These are phyloP conservation scores for Drosophila miranda DNA, from an alignment of 1,140 invertebrate species.

Conservation along the genomic window DNA sequence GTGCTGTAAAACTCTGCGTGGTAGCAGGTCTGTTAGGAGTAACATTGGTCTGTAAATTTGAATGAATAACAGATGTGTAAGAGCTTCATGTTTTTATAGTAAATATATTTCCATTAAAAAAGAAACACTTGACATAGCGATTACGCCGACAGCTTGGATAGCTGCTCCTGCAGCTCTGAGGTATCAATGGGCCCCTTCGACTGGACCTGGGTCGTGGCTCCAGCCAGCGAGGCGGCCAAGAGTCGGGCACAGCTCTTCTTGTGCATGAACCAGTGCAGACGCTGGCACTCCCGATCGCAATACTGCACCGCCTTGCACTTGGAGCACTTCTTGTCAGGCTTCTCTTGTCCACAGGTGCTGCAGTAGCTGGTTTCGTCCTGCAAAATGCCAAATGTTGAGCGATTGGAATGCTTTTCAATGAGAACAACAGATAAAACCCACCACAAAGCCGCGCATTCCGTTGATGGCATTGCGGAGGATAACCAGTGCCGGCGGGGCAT, in stretches of 20 bases:
- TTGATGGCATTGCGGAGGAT: too few species aligned
- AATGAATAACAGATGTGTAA: neutral
- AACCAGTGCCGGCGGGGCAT: too few species aligned
- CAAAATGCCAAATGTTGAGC: neutral
- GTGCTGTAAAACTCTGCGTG: too few species aligned
- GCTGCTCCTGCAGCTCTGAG: conserved; percentile 66
- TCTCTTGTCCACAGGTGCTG: conserved; percentile 93
- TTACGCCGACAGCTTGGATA: conserved; percentile 67
- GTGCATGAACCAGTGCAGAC: conserved; percentile 97
- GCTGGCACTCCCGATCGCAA: conserved; percentile 96
- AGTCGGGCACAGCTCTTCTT: conserved; percentile 92
- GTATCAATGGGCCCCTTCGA: conserved; percentile 61
- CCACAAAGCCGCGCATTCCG: too few species aligned
- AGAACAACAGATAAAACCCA: neutral
- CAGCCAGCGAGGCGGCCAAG: conserved; percentile 58
- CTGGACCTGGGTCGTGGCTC: conserved; percentile 25
- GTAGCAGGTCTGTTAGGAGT: too few species aligned
- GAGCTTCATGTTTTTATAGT: neutral
- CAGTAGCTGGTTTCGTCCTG: conserved; percentile 89
- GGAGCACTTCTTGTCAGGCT: conserved; percentile 96
- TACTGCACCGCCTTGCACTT: conserved; percentile 97
- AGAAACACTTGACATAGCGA: conserved; percentile 3
- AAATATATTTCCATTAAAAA: conserved; percentile 39
- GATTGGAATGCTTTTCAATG: neutral
- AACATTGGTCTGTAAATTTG: too few species aligned